phyloP scores from a whole-genome alignment of 2,888 invertebrate species.

The Tachystola acroxantha region DNA sequence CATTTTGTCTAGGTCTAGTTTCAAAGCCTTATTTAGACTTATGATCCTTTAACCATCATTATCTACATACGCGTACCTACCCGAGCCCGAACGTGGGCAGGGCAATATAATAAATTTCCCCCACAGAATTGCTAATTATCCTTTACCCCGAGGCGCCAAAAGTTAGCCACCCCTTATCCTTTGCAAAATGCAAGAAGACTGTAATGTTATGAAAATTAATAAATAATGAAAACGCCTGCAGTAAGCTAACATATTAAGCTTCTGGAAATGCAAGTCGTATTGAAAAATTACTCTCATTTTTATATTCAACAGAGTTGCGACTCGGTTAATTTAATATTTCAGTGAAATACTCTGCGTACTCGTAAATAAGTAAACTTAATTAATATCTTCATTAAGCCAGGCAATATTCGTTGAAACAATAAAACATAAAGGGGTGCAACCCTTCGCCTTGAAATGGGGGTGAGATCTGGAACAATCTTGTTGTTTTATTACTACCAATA shows the following conservation, averaged over 20 bases:
- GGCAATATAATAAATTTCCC: constrained; percentile 17
- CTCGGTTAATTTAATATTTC: constrained; percentile 34
- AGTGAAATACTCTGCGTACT: constrained; percentile 29
- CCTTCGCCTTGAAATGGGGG: constrained; percentile 24
- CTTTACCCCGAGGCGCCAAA: constrained; percentile 25
- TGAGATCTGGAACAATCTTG: constrained; percentile 4
- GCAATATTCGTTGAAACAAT: constrained; percentile 49
- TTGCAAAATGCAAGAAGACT: constrained; percentile 24
- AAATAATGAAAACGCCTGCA: constrained; percentile 37
- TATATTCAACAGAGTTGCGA: constrained; percentile 30
- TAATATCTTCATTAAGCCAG: constrained; percentile 49
- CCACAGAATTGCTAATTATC: constrained; percentile 25
- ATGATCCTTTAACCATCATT: no score
- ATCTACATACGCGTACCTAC: no score
- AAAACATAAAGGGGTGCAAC: constrained; percentile 36
- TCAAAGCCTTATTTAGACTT: no score
- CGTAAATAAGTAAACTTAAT: constrained; percentile 51
- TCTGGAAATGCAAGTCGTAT: constrained; percentile 22
- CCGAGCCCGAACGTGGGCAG: no score
- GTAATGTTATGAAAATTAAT: constrained; percentile 38
- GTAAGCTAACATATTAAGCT: constrained; percentile 17
- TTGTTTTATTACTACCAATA: no score
- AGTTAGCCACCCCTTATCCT: constrained; percentile 22
- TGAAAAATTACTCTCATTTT: constrained; percentile 27
- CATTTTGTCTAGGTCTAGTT: no score